Evolutionary conservation across 2,797 vertebrate species (phyloP).

Genomic region (Tiaroga cobitis): DNA sequence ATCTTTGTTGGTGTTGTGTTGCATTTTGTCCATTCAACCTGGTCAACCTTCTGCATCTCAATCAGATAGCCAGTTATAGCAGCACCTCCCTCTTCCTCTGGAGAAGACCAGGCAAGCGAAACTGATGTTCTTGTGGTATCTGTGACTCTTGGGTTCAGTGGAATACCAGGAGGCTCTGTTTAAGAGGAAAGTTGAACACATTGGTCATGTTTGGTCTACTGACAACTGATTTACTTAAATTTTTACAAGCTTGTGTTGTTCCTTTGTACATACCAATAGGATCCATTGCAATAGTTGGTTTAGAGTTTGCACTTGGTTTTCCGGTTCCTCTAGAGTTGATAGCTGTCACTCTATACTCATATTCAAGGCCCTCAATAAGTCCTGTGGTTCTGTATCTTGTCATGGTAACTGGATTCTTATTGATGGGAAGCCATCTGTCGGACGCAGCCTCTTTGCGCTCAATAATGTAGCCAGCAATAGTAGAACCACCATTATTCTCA

Average conservation of each 20-base stretch:
- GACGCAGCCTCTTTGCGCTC: constrained; percentile 94
- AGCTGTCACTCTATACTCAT: constrained; percentile 93
- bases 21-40: constrained; percentile 98
- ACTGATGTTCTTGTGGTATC: constrained; percentile 97
- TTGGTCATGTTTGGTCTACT: not conserved
- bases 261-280: constrained; percentile 87
- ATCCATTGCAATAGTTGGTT: constrained; percentile 91
- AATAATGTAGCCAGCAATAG: constrained; percentile 93
- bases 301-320: constrained; percentile 91
- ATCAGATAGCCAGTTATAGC: constrained; percentile 93
- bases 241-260: constrained; percentile 1
- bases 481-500: constrained; percentile 92
- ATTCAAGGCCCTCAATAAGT: constrained; percentile 93
- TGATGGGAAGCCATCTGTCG: constrained; percentile 93
- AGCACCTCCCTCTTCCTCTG: constrained; percentile 94
- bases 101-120: constrained; percentile 92
- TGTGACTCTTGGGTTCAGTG: constrained; percentile 90
- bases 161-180: constrained; percentile 92
- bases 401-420: constrained; percentile 97
- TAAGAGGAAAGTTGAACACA: constrained; percentile 31
- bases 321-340: constrained; percentile 93
- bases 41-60: constrained; percentile 99
- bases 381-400: constrained; percentile 97
- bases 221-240: not conserved
- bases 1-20: constrained; percentile 98